These are phyloP conservation scores for Bombus confusus DNA, from an alignment of 1,140 invertebrate genomes.

Conservation along the genomic window DNA sequence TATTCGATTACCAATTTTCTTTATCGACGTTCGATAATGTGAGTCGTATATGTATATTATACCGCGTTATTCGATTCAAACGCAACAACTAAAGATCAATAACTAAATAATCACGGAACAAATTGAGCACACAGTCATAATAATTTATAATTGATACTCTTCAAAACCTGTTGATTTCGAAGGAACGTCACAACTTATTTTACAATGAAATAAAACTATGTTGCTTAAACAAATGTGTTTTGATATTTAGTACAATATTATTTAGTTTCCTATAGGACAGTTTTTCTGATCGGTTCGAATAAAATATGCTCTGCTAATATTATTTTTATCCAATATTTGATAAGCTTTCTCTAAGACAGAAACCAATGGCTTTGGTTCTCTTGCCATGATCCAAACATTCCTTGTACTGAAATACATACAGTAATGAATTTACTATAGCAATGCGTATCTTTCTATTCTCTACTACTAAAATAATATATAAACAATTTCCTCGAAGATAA, in stretches of 20 bases:
- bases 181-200: background rate
- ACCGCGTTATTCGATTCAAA: background rate
- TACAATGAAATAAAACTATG: background rate
- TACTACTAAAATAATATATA: too few species aligned
- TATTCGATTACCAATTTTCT: background rate
- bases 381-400: slow-evolving; percentile 87
- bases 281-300: slow-evolving; percentile 86
- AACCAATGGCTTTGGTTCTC: slow-evolving; percentile 83
- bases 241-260: background rate
- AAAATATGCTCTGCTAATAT: slow-evolving; percentile 84
- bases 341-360: slow-evolving; percentile 85
- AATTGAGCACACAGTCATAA: background rate
- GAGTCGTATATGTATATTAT: too few species aligned
- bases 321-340: slow-evolving; percentile 83
- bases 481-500: background rate
- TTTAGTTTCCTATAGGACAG: slow-evolving; percentile 79
- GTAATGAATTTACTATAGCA: background rate
- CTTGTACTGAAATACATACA: slow-evolving; percentile 78
- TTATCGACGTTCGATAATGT: background rate
- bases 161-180: background rate
- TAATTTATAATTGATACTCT: background rate
- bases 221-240: background rate
- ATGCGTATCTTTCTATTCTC: too few species aligned
- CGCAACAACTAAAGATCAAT: background rate
- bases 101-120: background rate